Conservation (phyloP, 37 sponge, comb jelly and placozoan genomes). For the Lycopodina hypogea region DNA sequence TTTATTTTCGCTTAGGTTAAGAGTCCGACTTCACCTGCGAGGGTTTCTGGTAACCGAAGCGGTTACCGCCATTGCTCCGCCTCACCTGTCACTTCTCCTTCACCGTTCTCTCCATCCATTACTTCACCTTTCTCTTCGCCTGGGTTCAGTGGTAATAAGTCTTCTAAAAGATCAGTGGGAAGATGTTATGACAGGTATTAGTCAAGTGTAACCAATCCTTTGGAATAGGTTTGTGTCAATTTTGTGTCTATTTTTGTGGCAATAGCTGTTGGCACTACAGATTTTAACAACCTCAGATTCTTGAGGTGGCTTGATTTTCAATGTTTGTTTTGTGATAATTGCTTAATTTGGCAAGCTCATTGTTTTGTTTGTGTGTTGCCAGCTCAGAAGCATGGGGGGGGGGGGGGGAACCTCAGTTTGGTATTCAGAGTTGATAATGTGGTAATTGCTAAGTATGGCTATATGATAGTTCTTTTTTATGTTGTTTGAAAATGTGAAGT, state of each 20-base stretch:
- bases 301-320: not conserved
- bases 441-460: too few species aligned
- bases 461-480: too few species aligned
- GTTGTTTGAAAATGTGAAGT: too few species aligned
- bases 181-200: slow-evolving; percentile 43
- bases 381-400: too few species aligned
- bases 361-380: too few species aligned
- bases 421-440: too few species aligned
- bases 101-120: slow-evolving; percentile 8
- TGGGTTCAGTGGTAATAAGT: slow-evolving; percentile 14
- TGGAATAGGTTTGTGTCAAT: not conserved
- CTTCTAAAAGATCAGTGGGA: not conserved
- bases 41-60: slow-evolving; percentile 4
- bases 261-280: not conserved
- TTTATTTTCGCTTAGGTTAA: not conserved
- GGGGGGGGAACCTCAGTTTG: too few species aligned
- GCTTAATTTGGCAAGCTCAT: too few species aligned
- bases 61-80: slow-evolving; percentile 32
- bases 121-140: slow-evolving; percentile 2
- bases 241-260: not conserved
- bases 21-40: not conserved
- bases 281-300: too few species aligned
- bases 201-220: not conserved
- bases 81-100: not conserved
- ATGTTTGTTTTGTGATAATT: too few species aligned